Percentiles rank a stretch among this genome's conserved stretches.
Conservation (phyloP, 2,113 vertebrate species). For the Mionectes macconnelli region DNA sequence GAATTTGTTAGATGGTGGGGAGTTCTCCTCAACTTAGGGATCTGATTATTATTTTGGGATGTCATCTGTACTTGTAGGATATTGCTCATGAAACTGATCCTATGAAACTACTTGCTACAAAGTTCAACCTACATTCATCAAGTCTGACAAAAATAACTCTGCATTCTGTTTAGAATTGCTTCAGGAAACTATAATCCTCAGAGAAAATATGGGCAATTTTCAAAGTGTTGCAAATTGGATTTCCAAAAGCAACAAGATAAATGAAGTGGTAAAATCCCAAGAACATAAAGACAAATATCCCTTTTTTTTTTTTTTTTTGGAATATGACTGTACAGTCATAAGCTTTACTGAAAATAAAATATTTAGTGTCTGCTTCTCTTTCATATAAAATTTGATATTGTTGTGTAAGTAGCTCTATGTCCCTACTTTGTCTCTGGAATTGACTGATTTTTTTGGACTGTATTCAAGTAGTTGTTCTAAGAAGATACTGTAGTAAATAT, state of each 20-base stretch:
- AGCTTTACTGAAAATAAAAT: neutral
- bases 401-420: neutral
- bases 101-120: neutral
- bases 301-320: neutral
- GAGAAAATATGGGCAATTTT: conserved; percentile 5
- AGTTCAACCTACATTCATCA: neutral
- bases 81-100: neutral
- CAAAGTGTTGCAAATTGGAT: neutral
- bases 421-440: neutral
- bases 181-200: neutral
- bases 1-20: neutral
- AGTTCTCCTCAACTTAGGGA: neutral
- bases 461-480: neutral
- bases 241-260: neutral
- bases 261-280: neutral
- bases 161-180: neutral
- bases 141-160: neutral
- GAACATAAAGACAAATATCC: neutral
- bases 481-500: neutral
- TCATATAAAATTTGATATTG: neutral
- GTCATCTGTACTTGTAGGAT: neutral
- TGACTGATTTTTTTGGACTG: neutral
- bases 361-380: neutral
- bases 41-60: neutral
- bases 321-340: neutral